A percentile compares a stretch with the other conserved stretches of the same genome.
These are phyloP conservation scores for Perca fluviatilis DNA, from an alignment of 2,113 vertebrate species.

Conservation along the genomic window DNA sequence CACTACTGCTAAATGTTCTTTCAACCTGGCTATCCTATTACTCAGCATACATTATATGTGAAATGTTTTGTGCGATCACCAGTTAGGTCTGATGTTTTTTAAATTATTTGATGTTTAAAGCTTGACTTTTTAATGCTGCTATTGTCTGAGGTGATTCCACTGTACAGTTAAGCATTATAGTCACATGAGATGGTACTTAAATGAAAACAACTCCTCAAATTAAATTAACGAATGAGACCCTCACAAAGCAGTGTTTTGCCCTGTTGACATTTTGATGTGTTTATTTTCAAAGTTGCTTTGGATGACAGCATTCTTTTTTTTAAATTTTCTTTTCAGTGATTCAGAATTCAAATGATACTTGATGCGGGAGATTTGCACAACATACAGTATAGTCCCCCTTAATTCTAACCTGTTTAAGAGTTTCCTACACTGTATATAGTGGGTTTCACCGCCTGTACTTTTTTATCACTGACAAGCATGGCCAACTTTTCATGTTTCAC, in stretches of 20 bases:
- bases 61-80: constrained; percentile 74
- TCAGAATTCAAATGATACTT: constrained; percentile 59
- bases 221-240: constrained; percentile 36
- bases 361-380: constrained; percentile 78
- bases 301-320: constrained; percentile 23
- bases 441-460: constrained; percentile 44
- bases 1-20: constrained; percentile 62
- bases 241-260: constrained; percentile 69
- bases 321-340: constrained; percentile 36
- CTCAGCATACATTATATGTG: constrained; percentile 60
- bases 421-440: constrained; percentile 66
- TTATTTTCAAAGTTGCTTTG: constrained; percentile 55
- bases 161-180: constrained; percentile 58
- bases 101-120: constrained; percentile 63
- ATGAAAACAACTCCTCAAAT: constrained; percentile 34
- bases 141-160: constrained; percentile 61
- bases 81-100: constrained; percentile 55
- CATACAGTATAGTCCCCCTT: constrained; percentile 48
- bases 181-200: constrained; percentile 50
- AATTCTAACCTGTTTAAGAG: constrained; percentile 44
- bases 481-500: constrained; percentile 63
- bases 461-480: constrained; percentile 68
- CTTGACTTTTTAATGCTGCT: constrained; percentile 73
- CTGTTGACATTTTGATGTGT: constrained; percentile 52
- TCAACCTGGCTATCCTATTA: constrained; percentile 53